Evolutionary conservation across 2,888 invertebrate genomes (phyloP).

Genomic region (Orthonevra nobilis): DNA sequence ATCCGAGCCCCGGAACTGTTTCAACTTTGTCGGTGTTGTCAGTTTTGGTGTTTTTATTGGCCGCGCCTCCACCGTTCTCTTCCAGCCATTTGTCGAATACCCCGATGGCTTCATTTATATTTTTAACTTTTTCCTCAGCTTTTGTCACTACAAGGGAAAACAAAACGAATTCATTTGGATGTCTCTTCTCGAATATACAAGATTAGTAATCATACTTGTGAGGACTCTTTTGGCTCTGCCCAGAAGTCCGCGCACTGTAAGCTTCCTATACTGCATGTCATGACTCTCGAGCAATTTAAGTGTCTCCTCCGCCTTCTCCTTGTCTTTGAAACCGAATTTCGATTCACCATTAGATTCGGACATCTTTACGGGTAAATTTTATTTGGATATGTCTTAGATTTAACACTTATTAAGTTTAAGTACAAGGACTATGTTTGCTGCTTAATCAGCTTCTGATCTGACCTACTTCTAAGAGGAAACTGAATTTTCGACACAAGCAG

Average conservation of each 20-base stretch:
- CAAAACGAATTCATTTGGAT: constrained; percentile 11
- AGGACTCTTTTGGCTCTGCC: constrained; percentile 82
- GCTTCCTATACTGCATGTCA: constrained; percentile 84
- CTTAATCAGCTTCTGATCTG: constrained; percentile 20
- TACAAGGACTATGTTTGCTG: background rate
- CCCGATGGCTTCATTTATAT: constrained; percentile 85
- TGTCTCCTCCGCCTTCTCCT: constrained; percentile 86
- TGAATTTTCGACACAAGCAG: constrained; percentile 54
- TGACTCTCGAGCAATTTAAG: constrained; percentile 84
- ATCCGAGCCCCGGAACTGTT: constrained; percentile 87
- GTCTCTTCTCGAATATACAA: constrained; percentile 1
- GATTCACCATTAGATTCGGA: constrained; percentile 80
- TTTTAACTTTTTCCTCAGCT: constrained; percentile 85
- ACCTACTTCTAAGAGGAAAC: constrained; percentile 57
- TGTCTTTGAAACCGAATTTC: constrained; percentile 87
- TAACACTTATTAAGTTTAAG: constrained; percentile 16
- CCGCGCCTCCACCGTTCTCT: constrained; percentile 80
- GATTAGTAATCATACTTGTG: constrained; percentile 75
- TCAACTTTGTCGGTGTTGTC: constrained; percentile 82
- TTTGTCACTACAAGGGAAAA: constrained; percentile 83
- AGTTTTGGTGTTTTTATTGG: constrained; percentile 80
- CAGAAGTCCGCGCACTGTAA: constrained; percentile 83
- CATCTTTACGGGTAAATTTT: no score
- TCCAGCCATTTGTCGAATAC: constrained; percentile 86
- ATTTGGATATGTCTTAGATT: constrained; percentile 25